These are phyloP conservation scores for Dryococelus australis DNA, from an alignment of 2,888 invertebrate species.

Conservation along the genomic window DNA sequence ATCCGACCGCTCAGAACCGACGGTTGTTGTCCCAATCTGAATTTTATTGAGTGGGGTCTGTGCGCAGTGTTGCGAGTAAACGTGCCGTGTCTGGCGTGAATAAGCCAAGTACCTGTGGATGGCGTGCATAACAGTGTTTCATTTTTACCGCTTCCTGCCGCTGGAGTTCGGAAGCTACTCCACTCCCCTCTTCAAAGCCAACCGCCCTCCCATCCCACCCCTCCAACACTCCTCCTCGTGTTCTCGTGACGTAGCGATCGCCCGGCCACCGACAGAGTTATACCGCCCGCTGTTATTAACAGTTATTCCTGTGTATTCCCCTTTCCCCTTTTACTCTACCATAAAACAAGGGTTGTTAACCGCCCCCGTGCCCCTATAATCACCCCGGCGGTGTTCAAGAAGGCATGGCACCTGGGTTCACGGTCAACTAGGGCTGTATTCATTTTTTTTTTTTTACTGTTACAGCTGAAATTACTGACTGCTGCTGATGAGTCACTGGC, in stretches of 20 bases:
- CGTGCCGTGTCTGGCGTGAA: not conserved
- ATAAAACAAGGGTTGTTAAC: not conserved
- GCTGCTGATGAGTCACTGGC: too few relatives aligned
- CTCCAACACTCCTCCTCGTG: too few relatives aligned
- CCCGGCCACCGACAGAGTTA: not conserved
- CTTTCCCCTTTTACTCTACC: not conserved
- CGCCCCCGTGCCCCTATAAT: not conserved
- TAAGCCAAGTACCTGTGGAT: not conserved
- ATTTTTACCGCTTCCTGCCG: not conserved
- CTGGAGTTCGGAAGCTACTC: not conserved
- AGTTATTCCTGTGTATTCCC: not conserved
- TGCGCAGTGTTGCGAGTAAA: not conserved
- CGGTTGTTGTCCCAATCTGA: too few relatives aligned
- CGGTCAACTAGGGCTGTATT: too few relatives aligned
- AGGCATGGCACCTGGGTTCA: too few relatives aligned
- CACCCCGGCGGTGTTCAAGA: not conserved
- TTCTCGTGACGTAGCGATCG: not conserved
- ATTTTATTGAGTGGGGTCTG: not conserved
- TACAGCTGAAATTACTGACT: too few relatives aligned
- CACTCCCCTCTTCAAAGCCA: not conserved
- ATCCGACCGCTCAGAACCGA: not conserved
- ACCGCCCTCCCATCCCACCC: not conserved
- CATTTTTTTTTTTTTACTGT: too few relatives aligned
- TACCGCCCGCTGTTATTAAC: slow-evolving; percentile 4
- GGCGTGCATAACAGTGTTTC: not conserved